phyloP scores from a whole-genome alignment of 1,140 invertebrate species.

The Oryctes rhinoceros region DNA sequence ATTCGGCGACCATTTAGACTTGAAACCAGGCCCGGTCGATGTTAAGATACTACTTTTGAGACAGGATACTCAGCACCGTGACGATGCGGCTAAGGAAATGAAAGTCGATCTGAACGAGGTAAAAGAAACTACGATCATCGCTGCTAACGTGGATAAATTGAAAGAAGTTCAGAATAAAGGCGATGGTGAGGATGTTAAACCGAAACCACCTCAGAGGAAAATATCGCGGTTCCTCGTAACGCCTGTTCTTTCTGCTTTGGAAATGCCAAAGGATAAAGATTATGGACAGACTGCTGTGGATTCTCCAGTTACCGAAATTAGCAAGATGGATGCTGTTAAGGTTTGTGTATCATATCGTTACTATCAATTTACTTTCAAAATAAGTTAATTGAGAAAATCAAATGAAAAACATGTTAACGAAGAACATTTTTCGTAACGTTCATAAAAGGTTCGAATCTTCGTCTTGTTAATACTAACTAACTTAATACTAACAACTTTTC shows the following conservation, averaged over 20 bases:
- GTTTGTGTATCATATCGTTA: too few relatives aligned
- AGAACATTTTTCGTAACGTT: background rate
- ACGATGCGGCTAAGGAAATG: background rate
- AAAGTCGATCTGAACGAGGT: conserved; percentile 17
- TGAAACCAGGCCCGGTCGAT: conserved; percentile 55
- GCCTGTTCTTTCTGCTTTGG: conserved; percentile 69
- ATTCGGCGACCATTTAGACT: conserved; percentile 24
- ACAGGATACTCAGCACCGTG: conserved; percentile 34
- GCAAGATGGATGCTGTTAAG: conserved; percentile 6
- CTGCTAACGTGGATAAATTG: conserved; percentile 32
- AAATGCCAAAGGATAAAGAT: conserved; percentile 58
- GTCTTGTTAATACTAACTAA: background rate
- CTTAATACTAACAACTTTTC: background rate
- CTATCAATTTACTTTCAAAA: too few relatives aligned
- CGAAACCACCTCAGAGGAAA: conserved; percentile 67
- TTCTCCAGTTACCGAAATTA: background rate
- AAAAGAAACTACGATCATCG: conserved; percentile 19
- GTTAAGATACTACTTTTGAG: conserved; percentile 55
- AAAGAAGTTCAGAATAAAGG: conserved; percentile 29
- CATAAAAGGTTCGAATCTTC: background rate
- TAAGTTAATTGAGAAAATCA: too few relatives aligned
- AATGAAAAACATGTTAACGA: too few relatives aligned
- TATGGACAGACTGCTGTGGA: conserved; percentile 43
- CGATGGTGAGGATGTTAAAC: background rate
- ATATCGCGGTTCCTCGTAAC: conserved; percentile 83